phyloP scores from a whole-genome alignment of 2,888 invertebrate genomes.

The Gerris lacustris region DNA sequence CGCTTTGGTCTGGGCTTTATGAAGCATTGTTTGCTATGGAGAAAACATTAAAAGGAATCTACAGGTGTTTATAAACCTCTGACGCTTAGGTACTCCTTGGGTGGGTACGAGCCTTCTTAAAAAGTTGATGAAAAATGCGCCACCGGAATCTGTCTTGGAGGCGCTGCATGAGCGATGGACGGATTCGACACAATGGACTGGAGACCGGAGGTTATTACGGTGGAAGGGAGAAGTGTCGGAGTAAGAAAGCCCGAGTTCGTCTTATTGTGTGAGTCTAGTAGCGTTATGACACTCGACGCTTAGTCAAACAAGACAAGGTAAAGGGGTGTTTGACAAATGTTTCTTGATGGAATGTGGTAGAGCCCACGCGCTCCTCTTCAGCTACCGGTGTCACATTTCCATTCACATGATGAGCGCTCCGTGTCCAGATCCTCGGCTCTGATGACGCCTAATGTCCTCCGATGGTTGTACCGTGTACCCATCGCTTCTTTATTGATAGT shows the following conservation, averaged over 20 bases:
- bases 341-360: background rate
- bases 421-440: background rate
- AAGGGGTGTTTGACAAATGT: background rate
- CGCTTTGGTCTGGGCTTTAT: too few relatives aligned
- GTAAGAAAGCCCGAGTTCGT: too few relatives aligned
- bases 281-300: constrained; percentile 5
- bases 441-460: background rate
- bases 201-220: background rate
- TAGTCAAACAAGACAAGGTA: background rate
- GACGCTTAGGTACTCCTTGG: background rate
- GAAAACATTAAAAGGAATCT: background rate
- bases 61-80: background rate
- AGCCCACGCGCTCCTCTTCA: background rate
- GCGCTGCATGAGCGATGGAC: background rate
- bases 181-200: background rate
- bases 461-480: background rate
- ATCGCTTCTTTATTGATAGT: background rate
- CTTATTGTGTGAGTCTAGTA: background rate
- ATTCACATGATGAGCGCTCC: background rate
- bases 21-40: background rate
- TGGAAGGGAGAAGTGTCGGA: background rate
- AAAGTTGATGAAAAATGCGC: background rate
- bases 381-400: background rate
- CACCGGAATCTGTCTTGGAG: background rate
- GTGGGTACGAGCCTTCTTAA: background rate